phyloP scores from a whole-genome alignment of 1,140 invertebrate genomes.

The Orussus abietinus region DNA sequence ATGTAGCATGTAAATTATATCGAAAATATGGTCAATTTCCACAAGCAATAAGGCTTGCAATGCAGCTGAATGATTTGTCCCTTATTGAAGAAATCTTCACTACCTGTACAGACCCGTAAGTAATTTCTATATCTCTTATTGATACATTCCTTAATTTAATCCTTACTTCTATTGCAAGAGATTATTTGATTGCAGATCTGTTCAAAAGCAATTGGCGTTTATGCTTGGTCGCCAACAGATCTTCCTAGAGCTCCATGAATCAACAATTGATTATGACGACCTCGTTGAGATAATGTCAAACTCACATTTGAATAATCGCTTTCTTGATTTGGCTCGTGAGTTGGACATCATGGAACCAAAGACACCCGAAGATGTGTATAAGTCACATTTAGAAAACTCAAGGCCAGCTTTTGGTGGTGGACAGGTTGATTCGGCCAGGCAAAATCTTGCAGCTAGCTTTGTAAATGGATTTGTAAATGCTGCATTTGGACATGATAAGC shows the following conservation, averaged over 20 bases:
- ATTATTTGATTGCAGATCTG: slow-evolving; percentile 62
- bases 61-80: slow-evolving; percentile 88
- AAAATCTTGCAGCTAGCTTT: slow-evolving; percentile 97
- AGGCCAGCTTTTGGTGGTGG: slow-evolving; percentile 79
- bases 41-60: slow-evolving; percentile 88
- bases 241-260: slow-evolving; percentile 71
- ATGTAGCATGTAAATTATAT: slow-evolving; percentile 84
- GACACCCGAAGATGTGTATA: slow-evolving; percentile 99
- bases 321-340: slow-evolving; percentile 93
- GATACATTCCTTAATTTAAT: too few relatives aligned
- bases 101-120: slow-evolving; percentile 83
- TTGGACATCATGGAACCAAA: slow-evolving; percentile 99
- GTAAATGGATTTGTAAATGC: slow-evolving; percentile 99
- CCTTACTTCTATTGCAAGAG: too few relatives aligned
- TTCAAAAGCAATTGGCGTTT: slow-evolving; percentile 95
- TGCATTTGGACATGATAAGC: slow-evolving; percentile 95
- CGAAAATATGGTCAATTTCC: slow-evolving; percentile 91
- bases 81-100: slow-evolving; percentile 84
- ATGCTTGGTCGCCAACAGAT: slow-evolving; percentile 97
- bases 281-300: slow-evolving; percentile 96
- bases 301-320: slow-evolving; percentile 93
- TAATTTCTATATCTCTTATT: slow-evolving; percentile 31
- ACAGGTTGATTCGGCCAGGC: slow-evolving; percentile 89
- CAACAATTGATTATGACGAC: slow-evolving; percentile 79
- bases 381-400: slow-evolving; percentile 93